Evolutionary conservation across 2,888 invertebrate species (phyloP), one percentile per base, ranked within the genome.

Genomic region (Heliconius erato): DNA sequence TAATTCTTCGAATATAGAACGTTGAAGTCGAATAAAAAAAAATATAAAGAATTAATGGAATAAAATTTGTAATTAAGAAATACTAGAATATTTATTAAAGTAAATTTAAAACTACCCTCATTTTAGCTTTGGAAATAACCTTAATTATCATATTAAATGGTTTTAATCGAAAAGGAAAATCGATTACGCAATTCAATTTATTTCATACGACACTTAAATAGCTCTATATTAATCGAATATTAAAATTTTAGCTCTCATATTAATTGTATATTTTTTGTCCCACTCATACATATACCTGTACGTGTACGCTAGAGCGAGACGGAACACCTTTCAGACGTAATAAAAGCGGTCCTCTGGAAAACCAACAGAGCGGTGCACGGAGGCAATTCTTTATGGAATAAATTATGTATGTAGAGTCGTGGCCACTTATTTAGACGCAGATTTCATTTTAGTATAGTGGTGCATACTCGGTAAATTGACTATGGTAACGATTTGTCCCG

Each of bases 401-500:
- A 93, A 93, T 93, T 93, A 94, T 94, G 91, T 93, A 94, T 94
- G 91, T 92, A 91, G 88, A 87, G 89, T 88, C 87, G 88, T 88
- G 85, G 89, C 91, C 91, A 91, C 91, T 90, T 91, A 91, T 92
- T 92, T 90, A 88, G 90, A 88, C 88, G 89, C 87, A 89, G 89
- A 91, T 93, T 94, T 93, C 92, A 91, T 83, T 92, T 91, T 91
- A 89, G 89, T 90, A 87, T 86, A 85, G 89, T 89, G 88, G 87
- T 87, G 85, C 89, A 88, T 88, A 86, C 87, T 84, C 85, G 87
- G 85, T 85, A 87, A 87, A 85, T 87, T 84, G 83, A 79, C 83
- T 84, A 69, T 83, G 74, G 69, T 40, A 63, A 26, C 69, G 76
- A 76, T 80, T 76, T 68, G 74, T 76, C 40, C 40, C 4, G 35